Percentiles rank a stretch among this genome's conserved stretches.
Evolutionary conservation across 1,140 invertebrate species (phyloP).

Genomic region (Rhyacophila brunnea): DNA sequence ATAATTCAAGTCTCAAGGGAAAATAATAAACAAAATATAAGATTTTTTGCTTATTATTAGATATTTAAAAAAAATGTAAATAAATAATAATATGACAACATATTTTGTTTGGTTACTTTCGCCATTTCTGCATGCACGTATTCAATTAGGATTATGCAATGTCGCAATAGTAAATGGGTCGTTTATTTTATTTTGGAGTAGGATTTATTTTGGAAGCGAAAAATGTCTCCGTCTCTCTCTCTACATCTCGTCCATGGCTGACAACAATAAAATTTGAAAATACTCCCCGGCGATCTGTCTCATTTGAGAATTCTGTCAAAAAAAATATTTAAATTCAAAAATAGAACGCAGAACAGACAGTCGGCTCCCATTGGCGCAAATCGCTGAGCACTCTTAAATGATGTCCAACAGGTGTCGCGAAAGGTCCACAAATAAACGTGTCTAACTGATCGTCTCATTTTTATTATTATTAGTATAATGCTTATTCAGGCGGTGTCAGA

Average conservation of each 20-base stretch:
- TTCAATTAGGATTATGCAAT: no score
- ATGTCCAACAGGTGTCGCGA: conserved; percentile 33
- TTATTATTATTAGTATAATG: conserved; percentile 15
- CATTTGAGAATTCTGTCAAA: conserved; percentile 24
- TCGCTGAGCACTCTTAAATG: conserved; percentile 24
- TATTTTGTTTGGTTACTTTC: no score
- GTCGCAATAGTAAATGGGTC: no score
- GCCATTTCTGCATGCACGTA: no score
- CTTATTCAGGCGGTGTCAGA: neutral
- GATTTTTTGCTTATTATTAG: no score
- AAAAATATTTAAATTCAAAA: conserved; percentile 25
- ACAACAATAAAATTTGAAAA: neutral
- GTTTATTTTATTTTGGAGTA: no score
- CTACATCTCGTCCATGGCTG: neutral
- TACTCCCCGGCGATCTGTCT: neutral
- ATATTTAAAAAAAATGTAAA: no score
- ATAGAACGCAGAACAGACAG: conserved; percentile 15
- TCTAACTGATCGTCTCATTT: conserved; percentile 17
- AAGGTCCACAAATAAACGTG: conserved; percentile 26
- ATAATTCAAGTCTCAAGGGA: no score
- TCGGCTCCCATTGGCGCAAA: conserved; percentile 11
- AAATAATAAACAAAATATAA: no score
- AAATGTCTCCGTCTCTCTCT: neutral
- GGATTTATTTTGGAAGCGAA: no score
- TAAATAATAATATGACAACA: no score